A percentile compares a stretch with the other conserved stretches of the same genome.
phyloP scores from a whole-genome alignment of 1,140 invertebrate species.

The Campoletis sonorensis region DNA sequence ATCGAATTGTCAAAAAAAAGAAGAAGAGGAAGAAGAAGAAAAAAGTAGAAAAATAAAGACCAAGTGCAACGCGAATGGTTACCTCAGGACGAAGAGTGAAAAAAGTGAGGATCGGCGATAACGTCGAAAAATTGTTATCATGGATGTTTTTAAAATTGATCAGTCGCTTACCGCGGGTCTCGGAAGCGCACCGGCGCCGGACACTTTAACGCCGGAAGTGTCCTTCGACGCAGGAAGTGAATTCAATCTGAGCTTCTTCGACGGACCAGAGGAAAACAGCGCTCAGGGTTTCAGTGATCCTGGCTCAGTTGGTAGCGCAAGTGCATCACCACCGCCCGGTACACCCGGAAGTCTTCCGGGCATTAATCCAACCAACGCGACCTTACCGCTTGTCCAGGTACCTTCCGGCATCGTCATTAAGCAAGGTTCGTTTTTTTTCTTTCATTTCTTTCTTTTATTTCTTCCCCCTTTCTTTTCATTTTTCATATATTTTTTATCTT shows the following conservation, averaged over 20 bases:
- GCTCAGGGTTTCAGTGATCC: conserved; percentile 83
- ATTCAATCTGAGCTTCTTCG: conserved; percentile 88
- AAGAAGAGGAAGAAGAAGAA: neutral
- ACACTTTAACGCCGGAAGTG: conserved; percentile 82
- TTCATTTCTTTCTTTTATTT: conserved; percentile 52
- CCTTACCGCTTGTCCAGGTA: conserved; percentile 72
- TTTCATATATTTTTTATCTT: conserved; percentile 47
- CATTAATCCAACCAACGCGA: conserved; percentile 65
- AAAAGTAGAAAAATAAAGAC: neutral
- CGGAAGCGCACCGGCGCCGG: conserved; percentile 78
- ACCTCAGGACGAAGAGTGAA: conserved; percentile 42
- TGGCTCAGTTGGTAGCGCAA: conserved; percentile 81
- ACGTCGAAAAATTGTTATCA: conserved; percentile 64
- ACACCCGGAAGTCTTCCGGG: conserved; percentile 65
- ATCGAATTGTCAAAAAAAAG: too few species aligned
- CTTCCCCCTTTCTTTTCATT: conserved; percentile 46
- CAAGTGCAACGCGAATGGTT: conserved; percentile 56
- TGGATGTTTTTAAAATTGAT: conserved; percentile 83
- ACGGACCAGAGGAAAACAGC: conserved; percentile 81
- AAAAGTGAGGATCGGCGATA: conserved; percentile 25
- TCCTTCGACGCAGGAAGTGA: conserved; percentile 85
- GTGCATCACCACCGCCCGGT: conserved; percentile 77
- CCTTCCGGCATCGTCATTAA: conserved; percentile 73
- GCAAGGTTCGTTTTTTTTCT: conserved; percentile 72
- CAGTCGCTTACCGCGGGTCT: conserved; percentile 79